These are phyloP conservation scores for Folsomia manolachei DNA, from an alignment of 2,888 invertebrate species.

Conservation along the genomic window DNA sequence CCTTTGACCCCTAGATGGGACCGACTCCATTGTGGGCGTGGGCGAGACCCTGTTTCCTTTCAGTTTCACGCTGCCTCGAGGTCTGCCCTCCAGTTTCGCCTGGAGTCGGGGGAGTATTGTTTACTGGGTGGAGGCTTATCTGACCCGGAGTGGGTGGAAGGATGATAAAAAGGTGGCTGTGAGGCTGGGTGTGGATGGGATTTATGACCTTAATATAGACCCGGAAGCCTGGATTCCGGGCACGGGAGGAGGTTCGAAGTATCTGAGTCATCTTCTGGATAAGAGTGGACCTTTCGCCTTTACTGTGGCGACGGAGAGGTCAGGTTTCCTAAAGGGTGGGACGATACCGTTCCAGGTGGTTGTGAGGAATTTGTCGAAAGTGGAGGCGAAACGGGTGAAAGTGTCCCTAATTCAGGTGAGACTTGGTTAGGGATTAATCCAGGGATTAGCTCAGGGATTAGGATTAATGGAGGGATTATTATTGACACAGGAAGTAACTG, in stretches of 20 bases:
- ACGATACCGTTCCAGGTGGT: conserved; percentile 36
- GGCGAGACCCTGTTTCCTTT: conserved; percentile 40
- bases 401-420: conserved; percentile 37
- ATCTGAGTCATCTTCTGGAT: conserved; percentile 33
- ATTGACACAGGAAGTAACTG: too few species aligned
- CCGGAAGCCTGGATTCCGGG: conserved; percentile 24
- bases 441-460: background rate
- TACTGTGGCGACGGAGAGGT: conserved; percentile 28
- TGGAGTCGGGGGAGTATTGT: conserved; percentile 37
- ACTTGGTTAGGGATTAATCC: background rate
- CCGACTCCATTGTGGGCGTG: conserved; percentile 29
- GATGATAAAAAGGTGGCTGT: conserved; percentile 33
- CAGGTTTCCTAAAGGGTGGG: conserved; percentile 37
- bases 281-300: conserved; percentile 40
- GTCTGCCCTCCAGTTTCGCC: conserved; percentile 38
- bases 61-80: conserved; percentile 36
- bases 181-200: conserved; percentile 34
- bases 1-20: conserved; percentile 38
- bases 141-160: conserved; percentile 39
- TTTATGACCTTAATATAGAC: conserved; percentile 37
- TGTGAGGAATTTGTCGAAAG: conserved; percentile 37
- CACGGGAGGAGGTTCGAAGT: conserved; percentile 32
- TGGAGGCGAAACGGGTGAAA: conserved; percentile 32
- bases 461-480: background rate
- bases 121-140: conserved; percentile 39